These are phyloP conservation scores for Drosophila neoperkinsi DNA, from an alignment of 2,888 invertebrate species.

Conservation along the genomic window DNA sequence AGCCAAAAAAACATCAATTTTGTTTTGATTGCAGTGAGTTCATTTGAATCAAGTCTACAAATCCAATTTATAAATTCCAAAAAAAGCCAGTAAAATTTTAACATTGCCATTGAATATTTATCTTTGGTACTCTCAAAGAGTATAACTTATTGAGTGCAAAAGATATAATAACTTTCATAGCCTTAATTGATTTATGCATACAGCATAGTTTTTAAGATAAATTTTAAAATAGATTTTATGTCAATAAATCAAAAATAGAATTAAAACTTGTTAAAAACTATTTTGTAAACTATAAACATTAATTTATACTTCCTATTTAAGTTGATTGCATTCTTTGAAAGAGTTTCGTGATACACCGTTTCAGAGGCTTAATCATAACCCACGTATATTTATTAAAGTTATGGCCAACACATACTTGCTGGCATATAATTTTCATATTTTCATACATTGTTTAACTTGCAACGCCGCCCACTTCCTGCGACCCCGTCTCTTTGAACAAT, in stretches of 20 bases:
- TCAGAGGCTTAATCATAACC: constrained; percentile 53
- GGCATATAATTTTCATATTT: constrained; percentile 77
- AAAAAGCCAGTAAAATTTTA: neutral
- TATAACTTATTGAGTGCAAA: neutral
- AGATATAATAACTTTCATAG: neutral
- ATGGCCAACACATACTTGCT: constrained; percentile 75
- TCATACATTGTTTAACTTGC: constrained; percentile 75
- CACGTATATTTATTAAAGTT: constrained; percentile 71
- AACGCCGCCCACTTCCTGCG: constrained; percentile 48
- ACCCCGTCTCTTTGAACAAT: constrained; percentile 48
- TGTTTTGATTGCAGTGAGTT: neutral
- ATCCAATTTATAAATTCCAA: neutral
- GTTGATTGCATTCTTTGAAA: constrained; percentile 5
- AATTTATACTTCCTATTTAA: neutral
- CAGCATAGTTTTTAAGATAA: no score
- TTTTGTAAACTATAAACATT: neutral
- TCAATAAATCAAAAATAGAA: neutral
- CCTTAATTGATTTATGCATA: neutral
- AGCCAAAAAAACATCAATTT: neutral
- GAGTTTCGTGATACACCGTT: constrained; percentile 8
- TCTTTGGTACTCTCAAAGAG: neutral
- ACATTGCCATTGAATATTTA: neutral
- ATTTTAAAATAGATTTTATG: neutral
- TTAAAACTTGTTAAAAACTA: neutral
- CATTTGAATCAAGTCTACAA: neutral